Base-by-base conservation (phyloP, 2,888 invertebrate genomes). In the Thymelicus sylvestris region DNA sequence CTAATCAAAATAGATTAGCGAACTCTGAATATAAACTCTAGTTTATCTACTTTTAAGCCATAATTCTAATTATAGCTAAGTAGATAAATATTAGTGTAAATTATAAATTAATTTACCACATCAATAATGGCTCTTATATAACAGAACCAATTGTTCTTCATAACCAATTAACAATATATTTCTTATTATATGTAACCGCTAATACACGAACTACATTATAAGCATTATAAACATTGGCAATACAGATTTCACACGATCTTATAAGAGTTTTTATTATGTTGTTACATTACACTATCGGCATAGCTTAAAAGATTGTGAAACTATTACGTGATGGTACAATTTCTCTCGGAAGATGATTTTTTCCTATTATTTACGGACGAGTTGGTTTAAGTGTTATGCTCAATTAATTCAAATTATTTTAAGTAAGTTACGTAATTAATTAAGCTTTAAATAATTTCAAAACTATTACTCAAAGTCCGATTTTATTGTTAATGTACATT, bases 221-320 rank as follows among this genome's bases (percentile, higher is more conserved):
- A 57, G 13, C 5, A 12, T 31, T 13, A 57, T 31, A 57, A 24
- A 31, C 31, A 57, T 13, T 31, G 57, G 24, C 7, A 57, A 57
- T 31, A 57, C 10, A 31, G 57, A 57, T 57, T 57, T 57, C 57
- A 57, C 57, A 57, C 57, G 57, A 57, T 57, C 57, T 31, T 57
- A 57, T 57, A 13, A 57, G 50, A 52, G 15, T 52, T 52, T 52
- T 52, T 31, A 31, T 57, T 31, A 31, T 8, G 24, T 31, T 10
- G 12, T 57, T 55, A 55, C 55, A 13, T 39, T 59, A 57, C 57
- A 31, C 15, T 59, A 59, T 59, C n/a, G 39, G 59, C 38, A 59
- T 39, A 39, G n/a, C 59, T 59, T 13, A 59, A 38, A 39, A 39
- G n/a, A 59, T 59, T 13, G 39, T n/a, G 39, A 59, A 59, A 59